A percentile compares a stretch with the other conserved stretches of the same genome.
Evolutionary conservation across 2,797 vertebrate species (phyloP).

Genomic region (Pogonophryne albipinna): DNA sequence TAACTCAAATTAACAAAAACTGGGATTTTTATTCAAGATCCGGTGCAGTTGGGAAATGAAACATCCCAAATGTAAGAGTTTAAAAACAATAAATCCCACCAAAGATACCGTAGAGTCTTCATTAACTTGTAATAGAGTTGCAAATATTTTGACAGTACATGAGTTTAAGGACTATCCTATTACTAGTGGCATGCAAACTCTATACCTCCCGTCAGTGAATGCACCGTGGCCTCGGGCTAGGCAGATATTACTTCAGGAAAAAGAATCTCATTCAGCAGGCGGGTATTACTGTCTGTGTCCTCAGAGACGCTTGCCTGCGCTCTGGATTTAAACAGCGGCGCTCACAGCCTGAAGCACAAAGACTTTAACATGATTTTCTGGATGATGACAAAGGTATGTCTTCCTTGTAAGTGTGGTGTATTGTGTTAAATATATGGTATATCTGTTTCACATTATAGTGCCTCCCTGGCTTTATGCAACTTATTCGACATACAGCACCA

Average conservation of each 20-base stretch:
- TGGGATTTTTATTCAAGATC: slow-evolving; percentile 6
- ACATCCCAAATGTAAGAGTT: slow-evolving; percentile 32
- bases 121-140: slow-evolving; percentile 38
- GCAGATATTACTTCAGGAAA: slow-evolving; percentile 76
- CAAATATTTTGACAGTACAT: slow-evolving; percentile 67
- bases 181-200: slow-evolving; percentile 68
- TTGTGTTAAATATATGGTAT: slow-evolving; percentile 67
- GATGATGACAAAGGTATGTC: slow-evolving; percentile 75
- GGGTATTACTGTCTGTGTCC: slow-evolving; percentile 67
- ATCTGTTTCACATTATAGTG: slow-evolving; percentile 82
- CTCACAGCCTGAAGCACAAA: slow-evolving; percentile 58
- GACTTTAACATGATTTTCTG: slow-evolving; percentile 75
- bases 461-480: slow-evolving; percentile 73
- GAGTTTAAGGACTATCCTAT: slow-evolving; percentile 68
- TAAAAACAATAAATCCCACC: slow-evolving; percentile 43
- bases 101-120: slow-evolving; percentile 32
- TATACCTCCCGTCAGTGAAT: slow-evolving; percentile 59
- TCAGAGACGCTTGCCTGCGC: slow-evolving; percentile 64
- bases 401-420: slow-evolving; percentile 69
- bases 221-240: slow-evolving; percentile 52
- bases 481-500: slow-evolving; percentile 63
- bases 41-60: slow-evolving; percentile 30
- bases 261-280: slow-evolving; percentile 59
- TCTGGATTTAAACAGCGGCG: slow-evolving; percentile 46
- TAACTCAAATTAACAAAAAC: background rate